Evolutionary conservation across 2,113 vertebrate genomes (phyloP).

Genomic region (Toxostoma redivivum): DNA sequence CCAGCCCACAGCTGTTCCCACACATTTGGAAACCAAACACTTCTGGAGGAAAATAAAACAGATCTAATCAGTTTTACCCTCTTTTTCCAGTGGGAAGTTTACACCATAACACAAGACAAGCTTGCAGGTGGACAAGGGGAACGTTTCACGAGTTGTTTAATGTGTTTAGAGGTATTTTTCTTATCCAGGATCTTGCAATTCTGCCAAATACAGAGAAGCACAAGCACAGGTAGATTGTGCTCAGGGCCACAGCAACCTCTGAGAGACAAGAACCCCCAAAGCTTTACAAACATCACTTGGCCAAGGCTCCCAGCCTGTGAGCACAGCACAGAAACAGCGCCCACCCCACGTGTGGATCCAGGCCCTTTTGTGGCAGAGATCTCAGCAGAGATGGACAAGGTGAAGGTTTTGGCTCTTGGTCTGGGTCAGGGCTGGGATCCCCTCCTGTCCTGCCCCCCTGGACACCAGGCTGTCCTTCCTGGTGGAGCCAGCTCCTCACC

Average conservation of each 20-base stretch:
- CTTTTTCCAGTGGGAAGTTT: constrained; percentile 27
- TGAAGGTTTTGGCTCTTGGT: neutral
- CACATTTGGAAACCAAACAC: constrained; percentile 26
- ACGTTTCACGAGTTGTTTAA: neutral
- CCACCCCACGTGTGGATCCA: no score
- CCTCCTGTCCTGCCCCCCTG: neutral
- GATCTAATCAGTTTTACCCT: constrained; percentile 14
- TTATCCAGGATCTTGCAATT: neutral
- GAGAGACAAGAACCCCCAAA: neutral
- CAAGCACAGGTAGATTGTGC: neutral
- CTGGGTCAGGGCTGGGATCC: neutral
- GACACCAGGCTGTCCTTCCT: neutral
- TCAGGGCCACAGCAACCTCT: neutral
- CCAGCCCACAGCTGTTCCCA: constrained; percentile 48
- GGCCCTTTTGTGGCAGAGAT: neutral
- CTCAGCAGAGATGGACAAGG: neutral
- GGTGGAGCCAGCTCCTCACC: fast-evolving
- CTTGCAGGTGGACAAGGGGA: neutral
- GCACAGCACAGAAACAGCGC: neutral
- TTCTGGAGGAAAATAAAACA: constrained; percentile 16
- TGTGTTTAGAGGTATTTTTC: neutral
- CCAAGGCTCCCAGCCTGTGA: neutral
- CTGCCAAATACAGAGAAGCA: neutral
- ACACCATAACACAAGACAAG: neutral
- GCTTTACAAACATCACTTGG: neutral